These are phyloP conservation scores for Galerucella nymphaeae DNA, from an alignment of 2,888 invertebrate genomes.

Conservation along the genomic window DNA sequence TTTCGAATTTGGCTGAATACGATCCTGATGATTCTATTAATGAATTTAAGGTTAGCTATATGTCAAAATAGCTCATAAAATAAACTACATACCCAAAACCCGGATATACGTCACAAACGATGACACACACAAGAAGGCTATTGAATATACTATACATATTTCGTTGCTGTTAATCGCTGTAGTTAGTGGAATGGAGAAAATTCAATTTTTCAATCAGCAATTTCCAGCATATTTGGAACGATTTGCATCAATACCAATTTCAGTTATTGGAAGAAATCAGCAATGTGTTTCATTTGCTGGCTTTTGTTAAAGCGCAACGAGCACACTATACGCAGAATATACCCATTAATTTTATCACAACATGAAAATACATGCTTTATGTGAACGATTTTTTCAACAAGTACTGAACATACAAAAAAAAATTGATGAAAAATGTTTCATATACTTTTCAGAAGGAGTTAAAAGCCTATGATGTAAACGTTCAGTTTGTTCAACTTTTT, in stretches of 20 bases:
- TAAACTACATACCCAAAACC: too few species aligned
- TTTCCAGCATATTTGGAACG: background rate
- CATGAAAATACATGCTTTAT: background rate
- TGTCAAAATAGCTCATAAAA: too few species aligned
- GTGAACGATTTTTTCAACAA: background rate
- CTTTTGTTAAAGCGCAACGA: constrained; percentile 9
- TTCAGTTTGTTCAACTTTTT: background rate
- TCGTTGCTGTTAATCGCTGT: background rate
- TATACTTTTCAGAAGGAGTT: too few species aligned
- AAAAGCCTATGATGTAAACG: background rate
- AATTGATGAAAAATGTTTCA: background rate
- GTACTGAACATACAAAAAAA: background rate
- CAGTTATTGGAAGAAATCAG: constrained; percentile 13
- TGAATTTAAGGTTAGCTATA: too few species aligned
- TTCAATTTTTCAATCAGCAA: background rate
- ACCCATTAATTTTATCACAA: constrained; percentile 9
- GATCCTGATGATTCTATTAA: too few species aligned
- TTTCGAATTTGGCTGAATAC: too few species aligned
- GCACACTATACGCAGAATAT: background rate
- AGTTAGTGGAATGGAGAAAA: background rate
- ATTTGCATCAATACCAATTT: background rate
- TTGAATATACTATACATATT: too few species aligned
- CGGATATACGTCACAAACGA: too few species aligned
- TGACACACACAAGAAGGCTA: too few species aligned
- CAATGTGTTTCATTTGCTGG: constrained; percentile 1